These are phyloP conservation scores for Drosophila kuntzei DNA, from an alignment of 2,888 invertebrate species.

Conservation along the genomic window DNA sequence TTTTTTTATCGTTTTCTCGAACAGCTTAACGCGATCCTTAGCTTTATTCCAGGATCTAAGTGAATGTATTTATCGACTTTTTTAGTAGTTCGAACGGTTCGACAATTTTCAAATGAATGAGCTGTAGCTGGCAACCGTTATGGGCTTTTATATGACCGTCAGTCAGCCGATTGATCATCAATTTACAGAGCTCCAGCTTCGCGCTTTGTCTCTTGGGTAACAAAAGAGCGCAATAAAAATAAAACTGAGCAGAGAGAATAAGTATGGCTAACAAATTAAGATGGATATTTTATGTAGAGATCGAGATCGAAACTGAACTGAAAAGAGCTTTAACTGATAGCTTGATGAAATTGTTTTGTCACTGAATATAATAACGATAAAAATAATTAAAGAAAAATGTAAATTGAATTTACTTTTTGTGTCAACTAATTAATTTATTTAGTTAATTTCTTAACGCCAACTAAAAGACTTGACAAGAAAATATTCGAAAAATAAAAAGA, in stretches of 20 bases:
- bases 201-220: constrained; percentile 23
- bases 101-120: constrained; percentile 80
- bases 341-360: neutral
- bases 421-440: neutral
- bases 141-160: constrained; percentile 74
- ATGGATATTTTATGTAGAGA: constrained; percentile 10
- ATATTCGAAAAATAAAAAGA: too few species aligned
- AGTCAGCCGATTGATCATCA: constrained; percentile 11
- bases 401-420: neutral
- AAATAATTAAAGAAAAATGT: neutral
- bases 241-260: constrained; percentile 15
- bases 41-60: neutral
- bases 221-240: constrained; percentile 30
- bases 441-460: neutral
- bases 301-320: constrained; percentile 12
- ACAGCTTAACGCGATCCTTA: neutral
- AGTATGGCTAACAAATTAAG: constrained; percentile 32
- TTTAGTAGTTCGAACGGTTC: constrained; percentile 69
- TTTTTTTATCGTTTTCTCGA: too few species aligned
- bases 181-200: constrained; percentile 6
- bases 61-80: constrained; percentile 1
- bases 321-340: constrained; percentile 1
- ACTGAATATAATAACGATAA: neutral
- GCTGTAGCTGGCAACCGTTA: constrained; percentile 56
- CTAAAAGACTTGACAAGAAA: neutral